A percentile compares a stretch with the other conserved stretches of the same genome.
phyloP scores from a whole-genome alignment of 2,888 invertebrate species.

The Lasius fuliginosus region DNA sequence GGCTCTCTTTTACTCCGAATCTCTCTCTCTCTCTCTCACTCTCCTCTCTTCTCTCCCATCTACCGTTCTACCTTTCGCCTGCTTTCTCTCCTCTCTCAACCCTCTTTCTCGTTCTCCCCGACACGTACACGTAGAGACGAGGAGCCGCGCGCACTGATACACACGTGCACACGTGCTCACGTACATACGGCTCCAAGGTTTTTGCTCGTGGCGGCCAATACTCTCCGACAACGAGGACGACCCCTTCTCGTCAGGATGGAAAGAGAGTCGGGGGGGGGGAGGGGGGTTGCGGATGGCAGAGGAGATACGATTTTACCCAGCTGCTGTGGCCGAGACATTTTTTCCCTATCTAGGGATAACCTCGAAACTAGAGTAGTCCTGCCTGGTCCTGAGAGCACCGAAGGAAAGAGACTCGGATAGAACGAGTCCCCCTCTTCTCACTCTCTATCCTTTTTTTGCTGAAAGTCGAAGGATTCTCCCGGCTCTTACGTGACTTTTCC shows the following conservation, averaged over 20 bases:
- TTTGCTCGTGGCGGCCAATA: conserved; percentile 82
- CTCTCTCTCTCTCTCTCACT: conserved; percentile 8
- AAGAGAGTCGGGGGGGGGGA: background rate
- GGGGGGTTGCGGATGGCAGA: conserved; percentile 34
- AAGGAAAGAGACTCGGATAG: conserved; percentile 54
- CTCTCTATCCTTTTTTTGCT: conserved; percentile 50
- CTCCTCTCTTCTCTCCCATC: conserved; percentile 35
- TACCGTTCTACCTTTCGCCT: conserved; percentile 57
- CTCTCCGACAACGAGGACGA: conserved; percentile 77
- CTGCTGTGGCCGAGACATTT: conserved; percentile 80
- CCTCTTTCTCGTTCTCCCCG: conserved; percentile 72
- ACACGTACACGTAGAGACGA: conserved; percentile 53
- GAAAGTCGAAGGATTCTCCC: conserved; percentile 64
- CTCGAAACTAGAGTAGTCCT: conserved; percentile 79
- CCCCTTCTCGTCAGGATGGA: conserved; percentile 59
- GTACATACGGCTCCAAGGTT: conserved; percentile 73
- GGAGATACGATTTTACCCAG: conserved; percentile 81
- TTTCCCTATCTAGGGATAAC: conserved; percentile 82
- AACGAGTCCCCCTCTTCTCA: background rate
- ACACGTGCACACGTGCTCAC: conserved; percentile 61
- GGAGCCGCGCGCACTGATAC: conserved; percentile 59
- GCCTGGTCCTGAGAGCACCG: conserved; percentile 61
- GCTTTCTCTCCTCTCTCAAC: conserved; percentile 60
- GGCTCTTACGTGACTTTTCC: conserved; percentile 66
- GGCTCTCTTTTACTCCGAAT: conserved; percentile 57